A percentile compares a stretch with the other conserved stretches of the same genome.
Conservation (phyloP, 2,113 vertebrate genomes). For the Vireo altiloquus region DNA sequence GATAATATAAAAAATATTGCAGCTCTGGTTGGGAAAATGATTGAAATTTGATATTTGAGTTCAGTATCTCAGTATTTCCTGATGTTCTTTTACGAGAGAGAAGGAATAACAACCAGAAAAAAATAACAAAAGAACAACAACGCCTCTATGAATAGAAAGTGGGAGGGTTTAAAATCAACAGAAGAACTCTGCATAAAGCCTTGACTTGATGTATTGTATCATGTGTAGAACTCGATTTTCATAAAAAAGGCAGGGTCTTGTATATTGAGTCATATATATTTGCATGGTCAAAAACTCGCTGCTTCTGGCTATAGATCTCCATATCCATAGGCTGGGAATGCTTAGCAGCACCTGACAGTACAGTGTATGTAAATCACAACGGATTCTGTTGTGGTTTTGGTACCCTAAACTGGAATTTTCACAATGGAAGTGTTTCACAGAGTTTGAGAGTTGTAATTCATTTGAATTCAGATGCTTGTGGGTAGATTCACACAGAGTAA, state of each 20-base stretch:
- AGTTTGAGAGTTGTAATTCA: not conserved
- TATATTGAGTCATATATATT: accelerated
- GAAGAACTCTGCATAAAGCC: not conserved
- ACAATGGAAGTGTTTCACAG: not conserved
- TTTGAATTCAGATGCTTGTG: not conserved
- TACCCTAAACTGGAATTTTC: not conserved
- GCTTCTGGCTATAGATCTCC: not conserved
- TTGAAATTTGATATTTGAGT: not conserved
- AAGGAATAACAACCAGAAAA: accelerated
- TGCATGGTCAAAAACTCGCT: not conserved
- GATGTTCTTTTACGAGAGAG: not conserved
- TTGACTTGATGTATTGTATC: not conserved
- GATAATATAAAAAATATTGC: not conserved
- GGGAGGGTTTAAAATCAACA: not conserved
- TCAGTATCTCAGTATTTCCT: not conserved
- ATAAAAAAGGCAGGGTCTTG: not conserved
- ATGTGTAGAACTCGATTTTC: not conserved
- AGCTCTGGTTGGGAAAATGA: not conserved
- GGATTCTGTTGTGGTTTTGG: not conserved
- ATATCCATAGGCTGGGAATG: not conserved
- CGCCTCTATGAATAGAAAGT: not conserved
- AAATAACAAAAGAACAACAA: not conserved
- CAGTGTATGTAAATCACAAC: not conserved
- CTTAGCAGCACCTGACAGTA: not conserved
- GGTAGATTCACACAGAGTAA: not conserved